Base-by-base conservation (phyloP, 1,140 invertebrate genomes). In the Pseudomyrmex pallidus region DNA sequence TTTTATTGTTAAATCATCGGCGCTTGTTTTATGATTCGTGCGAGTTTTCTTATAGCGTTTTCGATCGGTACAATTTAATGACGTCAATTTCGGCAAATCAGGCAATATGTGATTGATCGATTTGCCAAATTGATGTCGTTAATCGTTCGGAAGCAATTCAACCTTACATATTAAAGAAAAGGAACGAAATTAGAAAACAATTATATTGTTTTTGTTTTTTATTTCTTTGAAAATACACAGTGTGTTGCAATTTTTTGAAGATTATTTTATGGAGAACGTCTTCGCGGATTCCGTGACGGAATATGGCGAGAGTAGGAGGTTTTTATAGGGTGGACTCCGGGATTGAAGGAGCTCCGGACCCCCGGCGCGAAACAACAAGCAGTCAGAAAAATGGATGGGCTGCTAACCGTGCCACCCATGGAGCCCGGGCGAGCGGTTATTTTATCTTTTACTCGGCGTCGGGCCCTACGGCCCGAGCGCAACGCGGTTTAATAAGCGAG, bases 381-480 rank as follows among this genome's bases (percentile, higher is more conserved):
- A 94, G 93, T 92, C 92, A 94, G 92, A 94, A 94, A 94, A 94
- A 94, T 94, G 90, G 93, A 94, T 94, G 92, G 92, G 93, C 93
- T 94, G 93, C 93, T 94, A 94, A 94, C 89, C 91, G 90, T 90
- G 91, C 94, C 94, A 94, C 93, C 93, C 93, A 94, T 92, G 93
- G 94, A 90, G 94, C 85, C 72, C 72, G 67, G 90, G 85, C 87
- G 84, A 82, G 74, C 90, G 90, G 86, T 92, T 91, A 92, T 92
- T 89, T 92, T 87, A 74, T 80, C 87, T 90, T 90, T 90, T 88
- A 88, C 84, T 64, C 44, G 63, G 77, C 66, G 76, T 72, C 72
- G 73, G 0, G 82, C 67, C 86, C 83, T 70, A 68, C 74, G 86
- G 80, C 85, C 68, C 54, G 82, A 63, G 83, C 73, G 86, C 83